Conservation (phyloP, 2,888 invertebrate species). For the Zygaena filipendulae region DNA sequence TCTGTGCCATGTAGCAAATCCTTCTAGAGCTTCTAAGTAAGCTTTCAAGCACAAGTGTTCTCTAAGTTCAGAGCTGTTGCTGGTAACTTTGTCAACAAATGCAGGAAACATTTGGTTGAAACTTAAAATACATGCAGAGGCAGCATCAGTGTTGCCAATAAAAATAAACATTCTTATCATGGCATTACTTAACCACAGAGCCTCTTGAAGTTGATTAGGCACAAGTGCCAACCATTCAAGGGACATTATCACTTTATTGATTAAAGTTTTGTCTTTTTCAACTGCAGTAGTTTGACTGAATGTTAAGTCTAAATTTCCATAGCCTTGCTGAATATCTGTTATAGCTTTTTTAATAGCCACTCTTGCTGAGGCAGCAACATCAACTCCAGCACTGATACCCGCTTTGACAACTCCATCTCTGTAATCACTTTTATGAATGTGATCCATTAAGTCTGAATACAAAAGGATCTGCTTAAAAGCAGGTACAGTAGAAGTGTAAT, state of each 20-base stretch:
- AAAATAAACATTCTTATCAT: constrained; percentile 87
- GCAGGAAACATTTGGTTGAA: constrained; percentile 46
- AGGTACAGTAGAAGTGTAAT: constrained; percentile 85
- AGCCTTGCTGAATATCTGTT: constrained; percentile 48
- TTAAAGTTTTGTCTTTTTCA: constrained; percentile 52
- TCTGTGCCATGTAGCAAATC: constrained; percentile 90
- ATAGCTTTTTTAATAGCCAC: constrained; percentile 82
- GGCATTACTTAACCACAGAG: constrained; percentile 88
- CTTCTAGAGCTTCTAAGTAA: constrained; percentile 88
- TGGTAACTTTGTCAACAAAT: constrained; percentile 42
- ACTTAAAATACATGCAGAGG: constrained; percentile 73
- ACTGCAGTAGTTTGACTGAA: constrained; percentile 75
- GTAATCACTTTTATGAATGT: constrained; percentile 72
- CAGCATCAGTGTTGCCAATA: constrained; percentile 84
- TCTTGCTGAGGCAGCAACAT: constrained; percentile 86
- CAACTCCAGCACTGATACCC: constrained; percentile 79
- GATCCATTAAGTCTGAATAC: constrained; percentile 77
- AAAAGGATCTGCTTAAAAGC: constrained; percentile 53
- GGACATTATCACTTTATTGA: constrained; percentile 58
- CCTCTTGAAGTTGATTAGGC: constrained; percentile 80
- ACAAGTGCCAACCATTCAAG: constrained; percentile 91
- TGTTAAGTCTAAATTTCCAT: constrained; percentile 62
- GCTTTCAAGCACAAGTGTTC: constrained; percentile 91
- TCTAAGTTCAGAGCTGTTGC: constrained; percentile 64
- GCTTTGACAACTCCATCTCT: constrained; percentile 75